Percentiles rank a stretch among this genome's conserved stretches.
phyloP scores from a whole-genome alignment of 2,888 invertebrate genomes.

The Actias luna region DNA sequence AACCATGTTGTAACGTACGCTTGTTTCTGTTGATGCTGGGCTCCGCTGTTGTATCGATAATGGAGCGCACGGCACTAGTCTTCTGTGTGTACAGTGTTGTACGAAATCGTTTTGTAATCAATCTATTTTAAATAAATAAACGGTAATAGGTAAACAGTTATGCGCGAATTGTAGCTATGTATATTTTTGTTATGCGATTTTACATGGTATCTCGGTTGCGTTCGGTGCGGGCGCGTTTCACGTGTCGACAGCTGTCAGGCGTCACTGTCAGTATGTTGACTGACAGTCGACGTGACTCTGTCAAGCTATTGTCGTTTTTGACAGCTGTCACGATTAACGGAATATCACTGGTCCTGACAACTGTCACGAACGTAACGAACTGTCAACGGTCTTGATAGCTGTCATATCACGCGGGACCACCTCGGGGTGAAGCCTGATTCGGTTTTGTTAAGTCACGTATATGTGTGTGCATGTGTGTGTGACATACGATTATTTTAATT shows the following conservation, averaged over 20 bases:
- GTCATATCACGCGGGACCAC: constrained; percentile 2
- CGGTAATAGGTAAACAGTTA: constrained; percentile 43
- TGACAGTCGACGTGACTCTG: no score
- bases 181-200: constrained; percentile 73
- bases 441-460: no score
- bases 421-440: background rate
- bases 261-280: constrained; percentile 3
- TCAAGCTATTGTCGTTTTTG: no score
- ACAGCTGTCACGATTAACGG: no score
- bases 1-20: background rate
- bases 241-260: constrained; percentile 21
- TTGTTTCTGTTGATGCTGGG: constrained; percentile 15
- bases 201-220: background rate
- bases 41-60: constrained; percentile 6
- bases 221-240: constrained; percentile 22
- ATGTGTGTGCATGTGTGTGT: background rate
- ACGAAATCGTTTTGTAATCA: constrained; percentile 67
- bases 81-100: constrained; percentile 66
- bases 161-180: constrained; percentile 61
- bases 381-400: constrained; percentile 19
- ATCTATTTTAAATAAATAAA: constrained; percentile 50
- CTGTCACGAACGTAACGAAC: background rate
- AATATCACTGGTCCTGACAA: constrained; percentile 19
- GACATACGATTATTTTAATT: background rate
- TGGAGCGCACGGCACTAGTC: constrained; percentile 44